Evolutionary conservation across 2,888 invertebrate species (phyloP).

Genomic region (Torymus aiolomorphi): DNA sequence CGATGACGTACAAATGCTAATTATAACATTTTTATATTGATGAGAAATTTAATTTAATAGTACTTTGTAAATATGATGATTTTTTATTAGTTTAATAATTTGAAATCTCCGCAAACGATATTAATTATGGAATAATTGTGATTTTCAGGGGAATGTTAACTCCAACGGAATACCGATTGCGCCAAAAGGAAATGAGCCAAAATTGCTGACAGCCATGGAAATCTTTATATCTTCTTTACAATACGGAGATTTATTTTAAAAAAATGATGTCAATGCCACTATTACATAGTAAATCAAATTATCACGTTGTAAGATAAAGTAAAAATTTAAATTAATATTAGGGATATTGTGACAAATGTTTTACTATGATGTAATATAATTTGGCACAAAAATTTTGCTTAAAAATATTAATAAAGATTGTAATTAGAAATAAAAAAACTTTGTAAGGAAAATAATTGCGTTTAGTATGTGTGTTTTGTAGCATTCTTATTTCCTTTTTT

Average conservation of each 20-base stretch:
- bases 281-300: background rate
- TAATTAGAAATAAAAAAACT: slow-evolving; percentile 44
- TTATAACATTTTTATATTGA: no score
- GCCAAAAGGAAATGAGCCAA: slow-evolving; percentile 76
- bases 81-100: no score
- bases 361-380: background rate
- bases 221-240: slow-evolving; percentile 47
- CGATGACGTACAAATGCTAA: no score
- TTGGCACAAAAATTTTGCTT: slow-evolving; percentile 21
- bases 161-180: slow-evolving; percentile 83
- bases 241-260: slow-evolving; percentile 2
- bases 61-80: no score
- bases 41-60: no score
- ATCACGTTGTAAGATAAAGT: background rate
- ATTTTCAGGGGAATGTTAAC: slow-evolving; percentile 82
- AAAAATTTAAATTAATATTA: slow-evolving; percentile 5
- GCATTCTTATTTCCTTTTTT: no score
- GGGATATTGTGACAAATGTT: background rate
- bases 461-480: no score
- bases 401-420: slow-evolving; percentile 6
- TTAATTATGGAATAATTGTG: background rate
- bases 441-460: slow-evolving; percentile 20
- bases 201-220: slow-evolving; percentile 56
- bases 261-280: slow-evolving; percentile 23
- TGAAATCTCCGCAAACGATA: no score